Conservation (phyloP, 2,113 vertebrate species). For the Ameiurus melas region DNA sequence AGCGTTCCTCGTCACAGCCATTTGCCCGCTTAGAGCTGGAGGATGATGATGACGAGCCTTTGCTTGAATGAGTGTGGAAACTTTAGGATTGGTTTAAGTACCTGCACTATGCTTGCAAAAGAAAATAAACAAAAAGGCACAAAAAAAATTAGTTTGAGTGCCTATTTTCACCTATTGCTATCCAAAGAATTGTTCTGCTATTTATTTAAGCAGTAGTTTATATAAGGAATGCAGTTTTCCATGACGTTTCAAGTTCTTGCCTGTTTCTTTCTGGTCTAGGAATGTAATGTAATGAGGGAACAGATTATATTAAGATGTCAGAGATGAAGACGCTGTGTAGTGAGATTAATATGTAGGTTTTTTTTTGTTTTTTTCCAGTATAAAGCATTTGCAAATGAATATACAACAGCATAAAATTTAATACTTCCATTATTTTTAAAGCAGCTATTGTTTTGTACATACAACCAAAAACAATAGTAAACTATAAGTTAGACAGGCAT, state of each 20-base stretch:
- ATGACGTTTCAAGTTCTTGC: not conserved
- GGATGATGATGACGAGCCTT: conserved; percentile 79
- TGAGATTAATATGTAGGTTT: not conserved
- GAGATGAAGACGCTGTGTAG: not conserved
- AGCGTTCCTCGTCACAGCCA: conserved; percentile 31
- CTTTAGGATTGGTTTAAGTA: not conserved
- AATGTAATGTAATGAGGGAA: not conserved
- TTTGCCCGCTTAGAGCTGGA: conserved; percentile 84
- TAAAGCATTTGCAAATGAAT: not conserved
- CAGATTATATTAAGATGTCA: conserved; percentile 13
- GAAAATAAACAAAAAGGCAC: not conserved
- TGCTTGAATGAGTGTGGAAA: conserved; percentile 71
- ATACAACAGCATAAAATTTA: not conserved
- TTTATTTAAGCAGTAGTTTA: not conserved
- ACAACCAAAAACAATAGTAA: not conserved
- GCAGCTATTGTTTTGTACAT: not conserved
- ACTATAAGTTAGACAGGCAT: not conserved
- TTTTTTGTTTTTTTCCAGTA: not conserved
- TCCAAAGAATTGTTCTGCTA: not conserved
- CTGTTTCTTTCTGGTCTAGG: not conserved
- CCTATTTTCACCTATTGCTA: too few relatives aligned
- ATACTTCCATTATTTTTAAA: not conserved
- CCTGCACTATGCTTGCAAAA: not conserved
- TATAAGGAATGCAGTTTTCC: not conserved
- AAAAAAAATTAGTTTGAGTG: not conserved